These are phyloP conservation scores for Chironomus tentans DNA, from an alignment of 2,888 invertebrate genomes.

Conservation along the genomic window DNA sequence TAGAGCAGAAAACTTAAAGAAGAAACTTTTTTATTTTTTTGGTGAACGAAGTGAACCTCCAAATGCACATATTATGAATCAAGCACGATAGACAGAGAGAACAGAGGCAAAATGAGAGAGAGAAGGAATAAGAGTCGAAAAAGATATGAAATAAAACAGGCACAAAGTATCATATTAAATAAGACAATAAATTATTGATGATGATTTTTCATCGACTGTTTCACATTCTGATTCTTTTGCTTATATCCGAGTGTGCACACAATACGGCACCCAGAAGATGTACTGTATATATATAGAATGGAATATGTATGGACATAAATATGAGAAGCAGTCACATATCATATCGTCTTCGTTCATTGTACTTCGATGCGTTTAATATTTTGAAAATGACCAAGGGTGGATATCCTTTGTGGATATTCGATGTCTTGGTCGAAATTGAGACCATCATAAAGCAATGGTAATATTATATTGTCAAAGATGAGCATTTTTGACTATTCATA, in stretches of 20 bases:
- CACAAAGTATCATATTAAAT: slow-evolving; percentile 18
- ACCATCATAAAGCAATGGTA: too few relatives aligned
- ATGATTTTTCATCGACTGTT: slow-evolving; percentile 18
- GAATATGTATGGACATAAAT: neutral
- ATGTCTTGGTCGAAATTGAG: too few relatives aligned
- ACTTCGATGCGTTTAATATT: neutral
- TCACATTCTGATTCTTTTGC: neutral
- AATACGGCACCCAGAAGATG: neutral
- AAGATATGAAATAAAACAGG: slow-evolving; percentile 1
- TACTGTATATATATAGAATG: too few relatives aligned
- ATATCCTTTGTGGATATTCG: too few relatives aligned
- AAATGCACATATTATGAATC: too few relatives aligned
- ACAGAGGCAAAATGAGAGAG: neutral
- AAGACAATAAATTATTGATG: slow-evolving; percentile 21
- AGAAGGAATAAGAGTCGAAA: neutral
- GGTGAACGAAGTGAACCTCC: too few relatives aligned
- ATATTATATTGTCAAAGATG: too few relatives aligned
- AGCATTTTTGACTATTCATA: too few relatives aligned
- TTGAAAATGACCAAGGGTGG: neutral
- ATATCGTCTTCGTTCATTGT: neutral
- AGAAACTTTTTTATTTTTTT: too few relatives aligned
- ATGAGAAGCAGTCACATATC: neutral
- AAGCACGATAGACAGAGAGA: neutral
- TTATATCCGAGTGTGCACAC: neutral
- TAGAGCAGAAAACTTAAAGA: too few relatives aligned